phyloP scores from a whole-genome alignment of 64 coral and sea anemone genomes.

The Actinia tenebrosa region DNA sequence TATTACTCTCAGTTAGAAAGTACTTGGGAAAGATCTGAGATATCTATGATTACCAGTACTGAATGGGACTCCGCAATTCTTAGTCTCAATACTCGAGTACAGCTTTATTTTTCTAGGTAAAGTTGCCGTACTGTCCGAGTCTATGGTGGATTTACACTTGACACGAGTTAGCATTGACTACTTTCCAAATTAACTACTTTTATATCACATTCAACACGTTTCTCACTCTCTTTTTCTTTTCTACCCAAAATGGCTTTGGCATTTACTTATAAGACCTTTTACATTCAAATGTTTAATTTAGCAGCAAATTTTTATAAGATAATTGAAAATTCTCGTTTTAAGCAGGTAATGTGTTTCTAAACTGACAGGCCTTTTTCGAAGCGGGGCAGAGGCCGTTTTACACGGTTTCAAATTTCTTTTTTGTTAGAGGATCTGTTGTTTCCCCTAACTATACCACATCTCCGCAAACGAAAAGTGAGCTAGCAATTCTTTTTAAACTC shows the following conservation, averaged over 20 bases:
- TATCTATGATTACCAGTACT: background rate
- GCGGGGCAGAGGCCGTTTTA: background rate
- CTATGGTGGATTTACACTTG: background rate
- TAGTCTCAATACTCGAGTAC: background rate
- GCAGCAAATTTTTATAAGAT: background rate
- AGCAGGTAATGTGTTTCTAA: background rate
- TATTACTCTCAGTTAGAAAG: slow-evolving; percentile 6
- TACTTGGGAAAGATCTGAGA: slow-evolving; percentile 4
- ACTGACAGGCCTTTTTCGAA: background rate
- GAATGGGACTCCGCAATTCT: background rate
- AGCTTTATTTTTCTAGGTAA: background rate
- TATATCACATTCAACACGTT: background rate
- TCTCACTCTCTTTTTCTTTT: background rate
- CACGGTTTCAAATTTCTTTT: slow-evolving; percentile 3
- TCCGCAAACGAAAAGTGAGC: background rate
- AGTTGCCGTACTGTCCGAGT: background rate
- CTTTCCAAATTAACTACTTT: slow-evolving; percentile 4
- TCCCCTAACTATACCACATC: slow-evolving; percentile 9
- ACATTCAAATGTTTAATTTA: slow-evolving; percentile 9
- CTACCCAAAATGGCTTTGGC: background rate
- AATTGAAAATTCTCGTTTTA: slow-evolving; percentile 1
- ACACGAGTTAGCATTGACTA: background rate
- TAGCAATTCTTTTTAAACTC: background rate
- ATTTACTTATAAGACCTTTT: slow-evolving; percentile 1
- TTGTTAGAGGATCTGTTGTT: background rate